Evolutionary conservation across 2,888 invertebrate species (phyloP), one percentile per base, ranked within the genome.

Genomic region (Chalcosyrphus nemorum): DNA sequence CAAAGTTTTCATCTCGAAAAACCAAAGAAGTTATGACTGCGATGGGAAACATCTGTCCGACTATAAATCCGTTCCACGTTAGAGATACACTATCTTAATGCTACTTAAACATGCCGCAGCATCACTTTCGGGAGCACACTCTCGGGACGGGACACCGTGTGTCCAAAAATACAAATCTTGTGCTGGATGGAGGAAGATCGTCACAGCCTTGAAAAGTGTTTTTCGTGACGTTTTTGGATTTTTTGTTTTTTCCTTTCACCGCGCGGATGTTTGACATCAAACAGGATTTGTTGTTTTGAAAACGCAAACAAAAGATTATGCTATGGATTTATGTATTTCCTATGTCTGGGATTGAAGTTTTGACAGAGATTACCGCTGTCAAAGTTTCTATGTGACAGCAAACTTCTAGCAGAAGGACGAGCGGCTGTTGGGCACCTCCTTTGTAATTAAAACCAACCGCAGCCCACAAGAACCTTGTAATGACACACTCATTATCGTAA

Each of bases 21-120:
- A 43, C 50, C 52, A 17, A 65, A 63, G 65, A 78, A 82, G 54
- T 78, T 82, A 82, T 82, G 82, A 82, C 76, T 76, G 56, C 66
- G 72, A 82, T 74, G 82, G 68, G 70, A 80, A 84, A 80, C 84
- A 84, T 84, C 84, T 84, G 84, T 59, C 80, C 50, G 50, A 50
- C 74, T 50, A 84, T 84, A 84, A 84, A 84, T 84, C 70, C 70
- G 84, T 75, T 84, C 65, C 65, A 15, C 61, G 59, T 65, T 75
- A 52, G 7, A 56, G 76, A 52, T 41, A 61, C 27, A 47, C 45
- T 29, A 52, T 68, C 45, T 38, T 50, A 61, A 70, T 52, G 76
- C 71, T 81, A 52, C 76, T 65, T 76, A 52, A 45, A 71, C 65
- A 81, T 57, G 77, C 61, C 81, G 56, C 66, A 35, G 61, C 65